phyloP scores from a whole-genome alignment of 2,888 invertebrate species.

The Trissoscelio sp. region DNA sequence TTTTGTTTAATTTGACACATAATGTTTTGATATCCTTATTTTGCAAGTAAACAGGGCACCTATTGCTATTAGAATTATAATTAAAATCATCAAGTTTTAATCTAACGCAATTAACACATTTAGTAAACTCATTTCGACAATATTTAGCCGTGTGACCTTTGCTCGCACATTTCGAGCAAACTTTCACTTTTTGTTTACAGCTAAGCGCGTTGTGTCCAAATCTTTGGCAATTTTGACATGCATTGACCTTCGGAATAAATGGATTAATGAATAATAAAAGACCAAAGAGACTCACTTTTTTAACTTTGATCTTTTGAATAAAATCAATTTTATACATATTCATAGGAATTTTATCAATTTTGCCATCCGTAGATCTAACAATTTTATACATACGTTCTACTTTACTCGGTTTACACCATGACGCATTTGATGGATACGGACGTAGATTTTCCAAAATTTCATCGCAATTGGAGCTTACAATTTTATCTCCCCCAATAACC shows the following conservation, averaged over 20 bases:
- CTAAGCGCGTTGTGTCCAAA: background rate
- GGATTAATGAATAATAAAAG: conserved; percentile 10
- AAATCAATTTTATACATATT: conserved; percentile 7
- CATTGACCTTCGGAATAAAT: background rate
- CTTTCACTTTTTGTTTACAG: conserved; percentile 6
- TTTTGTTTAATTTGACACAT: background rate
- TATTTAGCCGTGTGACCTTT: background rate
- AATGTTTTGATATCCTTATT: conserved; percentile 2
- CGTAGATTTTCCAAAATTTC: conserved; percentile 1
- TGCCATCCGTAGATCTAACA: too few species aligned
- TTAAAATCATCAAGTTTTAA: background rate
- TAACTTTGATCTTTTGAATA: background rate
- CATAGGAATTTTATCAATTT: background rate
- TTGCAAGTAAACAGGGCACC: background rate
- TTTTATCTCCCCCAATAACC: background rate
- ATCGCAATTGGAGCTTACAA: background rate
- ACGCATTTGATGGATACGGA: background rate
- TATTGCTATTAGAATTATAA: background rate
- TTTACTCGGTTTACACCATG: background rate
- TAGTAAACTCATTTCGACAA: background rate
- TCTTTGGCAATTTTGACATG: background rate
- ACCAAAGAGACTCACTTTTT: conserved; percentile 3
- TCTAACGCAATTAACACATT: background rate
- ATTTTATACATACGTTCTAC: conserved; percentile 6
- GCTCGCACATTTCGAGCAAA: background rate